Evolutionary conservation across 1,140 invertebrate genomes (phyloP), one percentile per base, ranked within the genome.

Genomic region (Papilio aristodemus): DNA sequence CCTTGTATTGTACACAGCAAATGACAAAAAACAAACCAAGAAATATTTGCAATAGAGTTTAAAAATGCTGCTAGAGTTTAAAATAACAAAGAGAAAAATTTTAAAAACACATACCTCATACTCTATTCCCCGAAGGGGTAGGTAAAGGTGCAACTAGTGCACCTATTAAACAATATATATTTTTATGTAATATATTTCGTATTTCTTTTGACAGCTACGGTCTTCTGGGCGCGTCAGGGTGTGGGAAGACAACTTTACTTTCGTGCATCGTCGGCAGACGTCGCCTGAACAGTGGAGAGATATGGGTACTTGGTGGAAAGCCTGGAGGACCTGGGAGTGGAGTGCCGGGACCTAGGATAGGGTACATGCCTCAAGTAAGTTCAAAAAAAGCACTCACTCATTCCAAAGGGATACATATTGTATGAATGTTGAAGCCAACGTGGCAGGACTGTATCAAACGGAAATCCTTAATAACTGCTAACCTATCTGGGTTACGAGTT

Each of bases 181-280:
- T n/a, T n/a, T n/a, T 32, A 6, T 32, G 2, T 32, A 32, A 32
- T 32, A 6, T 6, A 17, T 43, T 0, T 13, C 11, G 10, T 46
- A 11, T 10, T 22, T 54, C 4, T 25, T 9, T 54, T 54, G 0
- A 36, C 91, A 97, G 96, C 85, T 98, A 98, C 84, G 97, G 97
- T 72, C 92, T 98, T 6, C 92, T 98, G 32, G 96, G 96, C 19
- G 96, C 96, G 50, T 97, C 95, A 69, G 97, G 97, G 14, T 96
- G 96, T 83, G 95, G 96, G 4, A 96, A 97, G 92, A 96, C 96
- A 0, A 98, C 97, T 0, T 91, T 98, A 3, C 92, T 98, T 0
- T 96, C 96, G 7, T 98, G 97, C 83, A 96, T 98, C 67, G 97
- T 98, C 0, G 97, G 97, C 11, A 92, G 96, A 71, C 92, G 96